Base-by-base conservation (phyloP, 37 sponge, comb jelly and placozoan species). In the Ephydatia muelleri region DNA sequence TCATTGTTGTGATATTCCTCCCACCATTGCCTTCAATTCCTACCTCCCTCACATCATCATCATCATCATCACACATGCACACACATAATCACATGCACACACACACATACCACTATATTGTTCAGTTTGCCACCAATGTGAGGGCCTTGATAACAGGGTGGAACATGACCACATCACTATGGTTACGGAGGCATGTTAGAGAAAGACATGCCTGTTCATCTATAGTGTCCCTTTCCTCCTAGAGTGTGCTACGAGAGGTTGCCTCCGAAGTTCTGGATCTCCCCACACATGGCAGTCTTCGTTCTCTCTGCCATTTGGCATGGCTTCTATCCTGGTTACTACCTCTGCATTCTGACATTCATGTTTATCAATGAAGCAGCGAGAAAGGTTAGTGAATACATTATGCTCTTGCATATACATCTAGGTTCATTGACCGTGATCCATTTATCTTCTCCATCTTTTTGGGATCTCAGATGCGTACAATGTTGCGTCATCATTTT, bases 321-420 rank as follows among this genome's bases (percentile, higher is more conserved):
- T 27, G 97, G 97, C 38, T 91, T 96, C 82, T 96, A 96, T 76
- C 94, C 94, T 49, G 90, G 92, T 19, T 96, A 96, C 85, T 92
- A 96, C 74, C 26, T 88, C 38, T 81, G 84, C 70, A 88, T 92
- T 67, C 12, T 96, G 57, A 67, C n/a, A 47, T 65, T 86, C 38
- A 83, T 75, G 14, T 31, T 95, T 32, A 27, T 39, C n/a, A 64
- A 67, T 0, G 82, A 80, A 67, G 89, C 93, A 28, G 80, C 93
- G 0, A 85, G 88, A 77, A 96, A 96, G 85, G 93, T 96, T 57
- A 57, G 57, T 57, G 12, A 57, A 19, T 43, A 57, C 1, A 57
- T 14, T 14, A n/a, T 19, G 19, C 16, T 14, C 12, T 14, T 57
- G 12, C n/a, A n/a, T n/a, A n/a, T n/a, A n/a, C n/a, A n/a, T n/a